Conservation (phyloP, 2,113 vertebrate genomes). For the Silurus glanis region DNA sequence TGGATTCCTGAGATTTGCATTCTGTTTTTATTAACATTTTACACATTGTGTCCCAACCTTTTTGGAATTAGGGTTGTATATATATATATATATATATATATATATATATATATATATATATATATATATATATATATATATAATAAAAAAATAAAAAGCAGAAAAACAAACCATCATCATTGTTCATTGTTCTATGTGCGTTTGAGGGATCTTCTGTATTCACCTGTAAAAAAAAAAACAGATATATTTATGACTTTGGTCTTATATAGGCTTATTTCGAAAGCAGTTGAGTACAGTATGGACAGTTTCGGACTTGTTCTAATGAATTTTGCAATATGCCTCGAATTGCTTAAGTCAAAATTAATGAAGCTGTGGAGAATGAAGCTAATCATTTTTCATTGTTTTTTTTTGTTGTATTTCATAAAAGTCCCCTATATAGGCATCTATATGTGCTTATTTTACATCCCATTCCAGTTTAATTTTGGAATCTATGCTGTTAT, state of each 20-base stretch:
- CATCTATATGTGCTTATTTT: not conserved
- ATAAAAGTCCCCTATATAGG: too few species aligned
- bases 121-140: too few species aligned
- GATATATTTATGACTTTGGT: not conserved
- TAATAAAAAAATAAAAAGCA: not conserved
- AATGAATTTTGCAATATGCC: not conserved
- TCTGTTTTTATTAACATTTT: too few species aligned
- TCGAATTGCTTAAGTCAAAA: not conserved
- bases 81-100: too few species aligned
- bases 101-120: too few species aligned
- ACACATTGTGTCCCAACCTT: too few species aligned
- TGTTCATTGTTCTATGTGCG: not conserved
- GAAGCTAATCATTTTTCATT: too few species aligned
- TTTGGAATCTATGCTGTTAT: not conserved
- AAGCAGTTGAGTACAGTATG: not conserved
- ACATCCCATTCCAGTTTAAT: not conserved
- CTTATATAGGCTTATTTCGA: not conserved
- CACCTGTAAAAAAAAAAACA: slow-evolving; percentile 7
- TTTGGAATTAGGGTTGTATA: too few species aligned
- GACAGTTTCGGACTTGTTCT: not conserved
- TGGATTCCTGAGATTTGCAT: too few species aligned
- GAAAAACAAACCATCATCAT: slow-evolving; percentile 15
- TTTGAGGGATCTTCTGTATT: not conserved
- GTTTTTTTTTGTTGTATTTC: too few species aligned
- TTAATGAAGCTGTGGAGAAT: not conserved